phyloP scores from a whole-genome alignment of 2,113 vertebrate genomes.

The Gymnobelideus leadbeateri region DNA sequence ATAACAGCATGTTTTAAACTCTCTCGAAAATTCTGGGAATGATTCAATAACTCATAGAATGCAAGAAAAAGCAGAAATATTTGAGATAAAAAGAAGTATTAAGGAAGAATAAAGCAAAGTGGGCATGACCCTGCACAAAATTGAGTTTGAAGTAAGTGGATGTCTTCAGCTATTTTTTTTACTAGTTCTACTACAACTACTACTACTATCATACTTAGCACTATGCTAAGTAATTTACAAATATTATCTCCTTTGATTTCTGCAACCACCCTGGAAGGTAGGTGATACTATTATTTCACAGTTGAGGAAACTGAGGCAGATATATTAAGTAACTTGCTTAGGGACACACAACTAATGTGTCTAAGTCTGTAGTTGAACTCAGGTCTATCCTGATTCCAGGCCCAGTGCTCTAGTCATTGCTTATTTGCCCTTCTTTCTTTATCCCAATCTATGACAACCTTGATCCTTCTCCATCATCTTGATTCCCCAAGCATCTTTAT shows the following conservation, averaged over 20 bases:
- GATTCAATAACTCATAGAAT: not conserved
- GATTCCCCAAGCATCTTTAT: not conserved
- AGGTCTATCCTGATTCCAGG: not conserved
- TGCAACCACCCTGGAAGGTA: not conserved
- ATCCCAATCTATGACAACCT: not conserved
- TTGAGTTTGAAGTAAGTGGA: not conserved
- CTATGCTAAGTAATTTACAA: not conserved
- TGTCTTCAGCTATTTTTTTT: not conserved
- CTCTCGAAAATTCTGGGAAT: not conserved
- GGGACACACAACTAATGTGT: not conserved
- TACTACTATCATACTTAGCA: not conserved
- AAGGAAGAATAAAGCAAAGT: not conserved
- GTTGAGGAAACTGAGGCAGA: not conserved
- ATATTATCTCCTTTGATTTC: not conserved
- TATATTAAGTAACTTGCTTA: not conserved
- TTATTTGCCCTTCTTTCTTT: not conserved
- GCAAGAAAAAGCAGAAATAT: not conserved
- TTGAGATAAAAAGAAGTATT: constrained; percentile 14
- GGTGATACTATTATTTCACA: not conserved
- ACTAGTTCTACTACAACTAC: not conserved
- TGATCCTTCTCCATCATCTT: not conserved
- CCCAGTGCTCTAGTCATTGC: not conserved
- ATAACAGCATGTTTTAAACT: not conserved
- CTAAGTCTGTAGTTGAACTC: not conserved
- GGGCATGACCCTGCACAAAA: not conserved